Base-by-base conservation (phyloP, 2,888 invertebrate species). In the Agapetus fuscipes region DNA sequence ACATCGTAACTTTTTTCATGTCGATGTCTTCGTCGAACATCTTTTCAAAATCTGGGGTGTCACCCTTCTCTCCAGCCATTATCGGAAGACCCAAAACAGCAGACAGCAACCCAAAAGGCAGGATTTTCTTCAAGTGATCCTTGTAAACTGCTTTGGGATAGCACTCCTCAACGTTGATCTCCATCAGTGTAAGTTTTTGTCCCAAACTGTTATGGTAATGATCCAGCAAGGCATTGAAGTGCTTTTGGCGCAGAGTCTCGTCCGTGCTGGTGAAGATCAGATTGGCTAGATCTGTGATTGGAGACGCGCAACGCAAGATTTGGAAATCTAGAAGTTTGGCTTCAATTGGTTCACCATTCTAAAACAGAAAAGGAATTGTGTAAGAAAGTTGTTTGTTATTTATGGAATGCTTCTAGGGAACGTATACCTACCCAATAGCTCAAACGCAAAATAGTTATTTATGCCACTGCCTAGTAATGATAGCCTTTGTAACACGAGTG, bases 261-360 rank as follows among this genome's bases (percentile, higher is more conserved):
- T 40, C 43, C 2, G 43, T 45, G 29, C 43, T 41, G n/a, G 31
- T 36, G 33, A 42, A 43, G 5, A 48, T 17, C 9, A 45, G n/a
- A 30, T 43, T 43, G n/a, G 36, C 39, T 7, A 48, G 26, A 27
- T 48, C 48, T n/a, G 42, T 35, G 4, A 48, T 12, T 2, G 48
- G 48, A 9, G 48, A 48, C 11, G 38, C 11, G 6, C 29, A n/a
- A 12, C 37, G 37, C 3, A 34, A 7, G 30, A 48, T 36, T 16
- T 48, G 48, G 45, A 45, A 48, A 14, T 48, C 48, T 20, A 48
- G 14, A 1, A 48, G 30, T 12, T 35, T 17, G 7, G 43, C 16
- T 3, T 37, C 38, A 3, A 30, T 35, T 14, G 37, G 36, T 25
- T 48, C 34, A 1, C 25, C 31, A 3, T 26, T 37, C 48, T 48